phyloP scores from a whole-genome alignment of 2,113 vertebrate genomes.

The Gracilinanus agilis region DNA sequence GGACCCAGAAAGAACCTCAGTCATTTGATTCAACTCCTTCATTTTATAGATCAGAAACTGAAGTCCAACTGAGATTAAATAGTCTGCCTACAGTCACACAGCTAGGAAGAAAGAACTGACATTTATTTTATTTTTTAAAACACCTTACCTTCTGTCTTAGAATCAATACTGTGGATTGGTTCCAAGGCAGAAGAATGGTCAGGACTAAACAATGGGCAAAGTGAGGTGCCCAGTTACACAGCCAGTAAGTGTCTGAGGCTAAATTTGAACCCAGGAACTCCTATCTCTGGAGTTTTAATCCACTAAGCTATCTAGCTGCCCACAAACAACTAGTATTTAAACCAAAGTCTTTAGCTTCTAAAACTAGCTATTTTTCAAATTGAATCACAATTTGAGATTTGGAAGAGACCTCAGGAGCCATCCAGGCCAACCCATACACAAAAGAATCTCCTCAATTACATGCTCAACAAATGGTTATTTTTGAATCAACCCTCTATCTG shows the following conservation, averaged over 20 bases:
- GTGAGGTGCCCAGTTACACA: too few species aligned
- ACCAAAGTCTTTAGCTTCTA: background rate
- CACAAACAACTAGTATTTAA: background rate
- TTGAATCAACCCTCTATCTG: background rate
- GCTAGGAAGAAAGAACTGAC: too few species aligned
- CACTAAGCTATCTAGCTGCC: too few species aligned
- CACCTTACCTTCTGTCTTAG: too few species aligned
- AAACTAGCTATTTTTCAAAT: background rate
- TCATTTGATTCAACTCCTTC: background rate
- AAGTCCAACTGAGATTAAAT: background rate
- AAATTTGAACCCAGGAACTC: too few species aligned
- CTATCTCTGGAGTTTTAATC: too few species aligned
- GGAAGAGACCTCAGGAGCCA: background rate
- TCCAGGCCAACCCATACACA: background rate
- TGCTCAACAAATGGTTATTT: background rate
- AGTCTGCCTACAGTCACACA: background rate
- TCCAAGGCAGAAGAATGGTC: too few species aligned
- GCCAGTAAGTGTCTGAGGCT: too few species aligned
- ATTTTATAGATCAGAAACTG: background rate
- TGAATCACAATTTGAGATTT: background rate
- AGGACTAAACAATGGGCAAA: too few species aligned
- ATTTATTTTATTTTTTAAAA: too few species aligned
- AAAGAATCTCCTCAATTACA: background rate
- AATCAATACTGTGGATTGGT: too few species aligned
- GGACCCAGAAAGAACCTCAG: background rate